phyloP scores from a whole-genome alignment of 1,140 invertebrate species.

The Sitophilus oryzae region DNA sequence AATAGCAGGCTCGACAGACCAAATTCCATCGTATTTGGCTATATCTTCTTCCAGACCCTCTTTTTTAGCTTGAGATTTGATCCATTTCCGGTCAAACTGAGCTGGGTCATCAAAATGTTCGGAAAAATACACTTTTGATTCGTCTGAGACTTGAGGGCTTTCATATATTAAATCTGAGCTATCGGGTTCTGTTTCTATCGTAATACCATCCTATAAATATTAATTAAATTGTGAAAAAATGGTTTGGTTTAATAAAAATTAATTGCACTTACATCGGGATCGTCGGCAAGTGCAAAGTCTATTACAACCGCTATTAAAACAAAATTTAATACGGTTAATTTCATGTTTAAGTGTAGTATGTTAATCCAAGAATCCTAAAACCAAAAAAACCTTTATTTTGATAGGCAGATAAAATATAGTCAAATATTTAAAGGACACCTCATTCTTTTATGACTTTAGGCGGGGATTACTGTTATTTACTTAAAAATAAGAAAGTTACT shows the following conservation, averaged over 20 bases:
- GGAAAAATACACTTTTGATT: constrained; percentile 65
- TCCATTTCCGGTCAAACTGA: constrained; percentile 74
- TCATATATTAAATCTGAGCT: constrained; percentile 44
- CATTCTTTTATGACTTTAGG: too few species aligned
- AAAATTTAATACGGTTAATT: not conserved
- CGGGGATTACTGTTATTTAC: too few species aligned
- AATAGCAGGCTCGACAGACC: constrained; percentile 71
- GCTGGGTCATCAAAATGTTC: constrained; percentile 84
- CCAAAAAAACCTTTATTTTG: not conserved
- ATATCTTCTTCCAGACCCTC: constrained; percentile 86
- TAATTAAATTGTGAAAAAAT: not conserved
- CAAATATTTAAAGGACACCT: not conserved
- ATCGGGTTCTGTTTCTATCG: constrained; percentile 33
- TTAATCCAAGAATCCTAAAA: not conserved
- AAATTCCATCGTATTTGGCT: constrained; percentile 90
- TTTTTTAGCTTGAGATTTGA: constrained; percentile 88
- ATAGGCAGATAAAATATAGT: not conserved
- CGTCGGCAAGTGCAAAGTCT: not conserved
- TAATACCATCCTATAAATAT: constrained; percentile 39
- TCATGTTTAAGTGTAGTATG: not conserved
- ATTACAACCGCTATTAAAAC: not conserved
- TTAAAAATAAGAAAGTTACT: too few species aligned
- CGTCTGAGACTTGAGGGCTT: constrained; percentile 51
- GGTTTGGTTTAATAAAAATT: not conserved
- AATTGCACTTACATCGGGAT: not conserved